Evolutionary conservation across 1,140 invertebrate species (phyloP).

Genomic region (Hydropsyche tenuis): DNA sequence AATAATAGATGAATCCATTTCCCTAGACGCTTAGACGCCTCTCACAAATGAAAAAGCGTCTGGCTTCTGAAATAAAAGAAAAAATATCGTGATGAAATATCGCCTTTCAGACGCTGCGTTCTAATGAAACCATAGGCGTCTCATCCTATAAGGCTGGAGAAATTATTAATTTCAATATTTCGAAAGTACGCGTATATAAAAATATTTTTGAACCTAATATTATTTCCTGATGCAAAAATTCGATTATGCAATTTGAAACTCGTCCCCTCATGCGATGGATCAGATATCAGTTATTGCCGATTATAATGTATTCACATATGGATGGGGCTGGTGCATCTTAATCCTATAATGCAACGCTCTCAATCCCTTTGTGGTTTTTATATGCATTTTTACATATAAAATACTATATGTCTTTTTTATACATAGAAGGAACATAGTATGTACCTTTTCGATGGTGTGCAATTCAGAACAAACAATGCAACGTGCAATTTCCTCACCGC

Average conservation of each 20-base stretch:
- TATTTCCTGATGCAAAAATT: neutral
- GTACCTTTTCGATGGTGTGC: too few relatives aligned
- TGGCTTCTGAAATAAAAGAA: conserved; percentile 40
- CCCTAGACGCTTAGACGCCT: conserved; percentile 46
- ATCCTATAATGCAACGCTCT: conserved; percentile 37
- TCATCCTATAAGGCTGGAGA: too few relatives aligned
- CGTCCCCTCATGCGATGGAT: conserved; percentile 20
- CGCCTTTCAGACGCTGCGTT: conserved; percentile 34
- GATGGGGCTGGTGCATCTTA: conserved; percentile 32
- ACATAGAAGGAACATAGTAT: too few relatives aligned
- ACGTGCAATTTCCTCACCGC: conserved; percentile 13
- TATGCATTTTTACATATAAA: conserved; percentile 6
- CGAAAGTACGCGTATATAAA: neutral
- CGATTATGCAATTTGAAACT: conserved; percentile 30
- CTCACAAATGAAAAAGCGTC: conserved; percentile 46
- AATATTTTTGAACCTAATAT: too few relatives aligned
- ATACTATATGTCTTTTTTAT: too few relatives aligned
- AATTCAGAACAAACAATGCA: neutral
- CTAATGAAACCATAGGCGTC: conserved; percentile 44
- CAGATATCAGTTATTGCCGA: conserved; percentile 38
- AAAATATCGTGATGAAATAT: conserved; percentile 49
- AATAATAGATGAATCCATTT: conserved; percentile 43
- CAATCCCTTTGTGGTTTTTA: conserved; percentile 37
- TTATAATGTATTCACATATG: conserved; percentile 44
- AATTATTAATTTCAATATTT: too few relatives aligned